Evolutionary conservation across 2,113 vertebrate species (phyloP), one percentile per base, ranked within the genome.

Genomic region (Anthoscopus minutus): DNA sequence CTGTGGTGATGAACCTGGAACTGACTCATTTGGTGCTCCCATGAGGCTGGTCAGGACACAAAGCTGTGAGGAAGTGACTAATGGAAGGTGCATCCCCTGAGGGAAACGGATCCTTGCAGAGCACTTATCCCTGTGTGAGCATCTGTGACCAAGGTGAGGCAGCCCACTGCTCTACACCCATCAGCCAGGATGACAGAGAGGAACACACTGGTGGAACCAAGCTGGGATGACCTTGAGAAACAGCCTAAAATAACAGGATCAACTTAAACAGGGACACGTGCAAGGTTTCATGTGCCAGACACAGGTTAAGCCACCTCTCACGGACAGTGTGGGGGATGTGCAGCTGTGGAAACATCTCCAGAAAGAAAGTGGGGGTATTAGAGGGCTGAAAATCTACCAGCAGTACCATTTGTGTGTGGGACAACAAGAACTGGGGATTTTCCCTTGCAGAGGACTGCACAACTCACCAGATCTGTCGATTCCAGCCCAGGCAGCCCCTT

Each of bases 321-420:
- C 77, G 50, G 30, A 69, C 27, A 48, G 35, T 2, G 71, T 0
- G 0, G 33, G 35, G 66, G 4, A 44, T 1, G 0, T 6, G 82
- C 21, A 47, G 47, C 57, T 81, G 44, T 56, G 67, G 48, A 89
- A 86, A 53, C 37, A 47, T 21, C 45, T 80, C 53, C 76, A 53
- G 81, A 53, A 61, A 12, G 53, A 83, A 86, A 61, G 72, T 0
- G 0, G 2, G 3, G 16, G 21, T 8, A 15, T 58, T 45, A 40
- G 11, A 88, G 48, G 40, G 42, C 16, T 86, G 61, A 22, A 47
- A 80, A 47, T 0, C 6, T 17, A 15, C 35, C 66, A 78, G 71
- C n/a, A 83, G 23, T 8, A 8, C 16, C 35, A 45, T 7, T 56
- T 8, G 48, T 38, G 20, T 38, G 38, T 16, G 44, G 35, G 28